These are phyloP conservation scores for Eulimnadia texana DNA, from an alignment of 1,140 invertebrate species.

Conservation along the genomic window DNA sequence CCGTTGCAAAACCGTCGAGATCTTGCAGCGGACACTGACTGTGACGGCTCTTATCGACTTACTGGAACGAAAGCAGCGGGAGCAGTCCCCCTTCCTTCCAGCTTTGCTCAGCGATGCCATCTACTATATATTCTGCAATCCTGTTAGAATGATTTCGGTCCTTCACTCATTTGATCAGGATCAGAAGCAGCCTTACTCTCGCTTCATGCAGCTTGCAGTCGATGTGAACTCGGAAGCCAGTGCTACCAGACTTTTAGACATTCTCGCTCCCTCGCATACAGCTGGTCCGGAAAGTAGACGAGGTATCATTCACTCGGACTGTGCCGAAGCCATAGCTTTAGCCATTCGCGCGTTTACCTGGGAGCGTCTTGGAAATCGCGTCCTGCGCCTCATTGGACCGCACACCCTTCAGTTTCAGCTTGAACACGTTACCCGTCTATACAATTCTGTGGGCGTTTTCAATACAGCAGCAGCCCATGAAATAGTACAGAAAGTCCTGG, in stretches of 20 bases:
- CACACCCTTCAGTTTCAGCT: not conserved
- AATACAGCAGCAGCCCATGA: not conserved
- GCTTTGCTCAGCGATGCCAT: not conserved
- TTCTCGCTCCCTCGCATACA: too few species aligned
- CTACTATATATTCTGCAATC: too few species aligned
- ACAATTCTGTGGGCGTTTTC: not conserved
- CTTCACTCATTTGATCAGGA: too few species aligned
- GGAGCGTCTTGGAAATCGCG: not conserved
- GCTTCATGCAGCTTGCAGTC: not conserved
- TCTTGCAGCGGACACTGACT: not conserved
- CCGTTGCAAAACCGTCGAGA: not conserved
- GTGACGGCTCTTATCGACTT: not conserved
- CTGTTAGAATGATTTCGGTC: too few species aligned
- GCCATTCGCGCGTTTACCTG: not conserved
- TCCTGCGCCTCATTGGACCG: not conserved
- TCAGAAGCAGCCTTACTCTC: too few species aligned
- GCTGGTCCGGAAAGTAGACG: too few species aligned
- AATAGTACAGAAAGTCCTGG: not conserved
- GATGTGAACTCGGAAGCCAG: not conserved
- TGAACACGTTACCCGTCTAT: not conserved
- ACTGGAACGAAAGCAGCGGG: not conserved
- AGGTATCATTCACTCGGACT: too few species aligned
- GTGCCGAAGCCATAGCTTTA: not conserved
- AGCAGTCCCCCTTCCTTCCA: not conserved
- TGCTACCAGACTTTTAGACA: not conserved